Evolutionary conservation across 2,888 invertebrate species (phyloP), one percentile per base, ranked within the genome.

Genomic region (Erynnis tages): DNA sequence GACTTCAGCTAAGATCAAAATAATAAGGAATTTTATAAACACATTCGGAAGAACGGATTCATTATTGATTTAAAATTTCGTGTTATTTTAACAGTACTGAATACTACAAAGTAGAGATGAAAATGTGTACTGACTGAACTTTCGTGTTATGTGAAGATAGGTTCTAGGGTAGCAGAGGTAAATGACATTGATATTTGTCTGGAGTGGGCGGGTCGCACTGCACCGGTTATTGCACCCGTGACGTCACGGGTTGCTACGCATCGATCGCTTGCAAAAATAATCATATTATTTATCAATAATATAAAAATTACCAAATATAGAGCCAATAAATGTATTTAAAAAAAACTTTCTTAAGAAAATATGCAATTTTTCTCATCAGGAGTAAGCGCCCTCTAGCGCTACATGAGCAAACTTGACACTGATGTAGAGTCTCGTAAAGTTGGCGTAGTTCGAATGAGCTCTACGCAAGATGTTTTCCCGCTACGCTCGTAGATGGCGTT

Each of bases 161-260:
- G 40, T 48, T 21, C 37, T 25, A 23, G 57, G 56, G 57, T 55
- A 54, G 60, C 67, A 30, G 6, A 32, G 21, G 30, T 21, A 47
- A 38, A 23, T 30, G 48, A 5, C 48, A 48, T 34, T 32, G 30
- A 40, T 40, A 7, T 40, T 32, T 30, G 19, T 29, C 40, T 49
- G 32, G 32, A 40, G 47, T 30, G 48, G 48, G 48, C 16, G 48
- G 40, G 66, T 64, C 66, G 58, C 61, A 61, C 61, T 71, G 74
- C 71, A 71, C 47, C 69, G 81, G 79, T 73, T 75, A 77, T 67
- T 80, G 83, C 78, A 80, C 86, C 64, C 67, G 66, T 78, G 73
- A 80, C 81, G 76, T 78, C 79, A 77, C 61, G 29, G 56, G 52
- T 53, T 60, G 54, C 40, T 19, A 19, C 38, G 48, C 58, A 59